A percentile compares a stretch with the other conserved stretches of the same genome.
Conservation (phyloP, 2,888 invertebrate genomes). For the Merodon equestris region DNA sequence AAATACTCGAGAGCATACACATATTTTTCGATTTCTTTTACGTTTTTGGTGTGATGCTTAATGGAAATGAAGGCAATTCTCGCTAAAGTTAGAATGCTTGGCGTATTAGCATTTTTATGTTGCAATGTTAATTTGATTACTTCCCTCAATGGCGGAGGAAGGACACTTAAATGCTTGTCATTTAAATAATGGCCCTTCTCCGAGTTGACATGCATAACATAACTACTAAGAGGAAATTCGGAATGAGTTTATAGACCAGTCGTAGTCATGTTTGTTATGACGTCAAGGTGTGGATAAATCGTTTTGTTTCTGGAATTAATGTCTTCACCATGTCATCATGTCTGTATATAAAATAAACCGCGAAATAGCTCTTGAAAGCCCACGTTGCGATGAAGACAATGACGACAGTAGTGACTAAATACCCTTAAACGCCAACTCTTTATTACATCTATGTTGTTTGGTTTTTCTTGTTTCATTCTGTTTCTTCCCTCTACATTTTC, state of each 20-base stretch:
- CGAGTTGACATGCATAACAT: too few relatives aligned
- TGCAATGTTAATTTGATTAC: too few relatives aligned
- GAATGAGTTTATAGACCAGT: conserved; percentile 16
- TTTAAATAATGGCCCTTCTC: background rate
- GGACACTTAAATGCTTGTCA: background rate
- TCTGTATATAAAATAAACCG: too few relatives aligned
- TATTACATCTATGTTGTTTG: too few relatives aligned
- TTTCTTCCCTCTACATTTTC: conserved; percentile 32
- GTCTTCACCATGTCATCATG: too few relatives aligned
- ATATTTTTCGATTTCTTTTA: background rate
- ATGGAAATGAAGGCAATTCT: too few relatives aligned
- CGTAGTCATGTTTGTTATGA: conserved; percentile 48
- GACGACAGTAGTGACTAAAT: background rate
- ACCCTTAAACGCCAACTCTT: background rate
- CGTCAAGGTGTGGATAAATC: conserved; percentile 40
- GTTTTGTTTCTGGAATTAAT: too few relatives aligned
- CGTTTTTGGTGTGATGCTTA: too few relatives aligned
- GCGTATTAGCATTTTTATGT: too few relatives aligned
- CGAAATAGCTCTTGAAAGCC: background rate
- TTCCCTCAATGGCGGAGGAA: too few relatives aligned
- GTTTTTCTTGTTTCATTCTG: too few relatives aligned
- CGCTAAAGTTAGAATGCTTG: too few relatives aligned
- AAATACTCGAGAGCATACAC: conserved; percentile 37
- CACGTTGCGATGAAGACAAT: conserved; percentile 2
- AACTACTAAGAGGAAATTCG: conserved; percentile 8